Conservation (phyloP, 2,888 invertebrate genomes). For the Neoscelio sp. region DNA sequence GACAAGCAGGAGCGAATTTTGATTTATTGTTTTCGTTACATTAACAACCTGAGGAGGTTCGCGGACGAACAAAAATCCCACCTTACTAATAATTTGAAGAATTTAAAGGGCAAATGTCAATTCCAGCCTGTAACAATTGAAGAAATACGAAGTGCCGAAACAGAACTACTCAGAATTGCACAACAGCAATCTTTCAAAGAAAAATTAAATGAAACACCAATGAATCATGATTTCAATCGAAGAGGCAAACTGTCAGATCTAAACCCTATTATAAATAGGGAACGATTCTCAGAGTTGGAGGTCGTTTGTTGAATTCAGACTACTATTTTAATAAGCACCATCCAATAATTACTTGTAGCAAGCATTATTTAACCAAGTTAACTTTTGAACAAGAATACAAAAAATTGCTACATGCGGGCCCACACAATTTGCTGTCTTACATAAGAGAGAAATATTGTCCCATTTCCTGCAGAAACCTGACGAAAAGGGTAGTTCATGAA, state of each 20-base stretch:
- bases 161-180: not conserved
- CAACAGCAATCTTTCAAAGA: not conserved
- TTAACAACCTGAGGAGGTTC: not conserved
- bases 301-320: too few species aligned
- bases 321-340: too few species aligned
- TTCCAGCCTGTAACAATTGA: not conserved
- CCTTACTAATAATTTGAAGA: not conserved
- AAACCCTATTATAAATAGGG: too few species aligned
- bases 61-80: not conserved
- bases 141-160: not conserved
- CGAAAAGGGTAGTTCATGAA: too few species aligned
- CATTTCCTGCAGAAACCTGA: too few species aligned
- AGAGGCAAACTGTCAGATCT: not conserved
- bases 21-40: constrained; percentile 5
- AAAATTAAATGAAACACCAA: not conserved
- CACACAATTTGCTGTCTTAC: too few species aligned
- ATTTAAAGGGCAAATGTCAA: not conserved
- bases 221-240: not conserved
- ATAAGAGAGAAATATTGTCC: too few species aligned
- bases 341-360: too few species aligned
- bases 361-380: too few species aligned
- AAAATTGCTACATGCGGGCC: too few species aligned
- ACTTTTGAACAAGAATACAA: too few species aligned
- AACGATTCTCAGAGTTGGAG: too few species aligned
- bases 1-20: constrained; percentile 2